These are phyloP conservation scores for Gadus macrocephalus DNA, from an alignment of 2,113 vertebrate genomes.

Conservation along the genomic window DNA sequence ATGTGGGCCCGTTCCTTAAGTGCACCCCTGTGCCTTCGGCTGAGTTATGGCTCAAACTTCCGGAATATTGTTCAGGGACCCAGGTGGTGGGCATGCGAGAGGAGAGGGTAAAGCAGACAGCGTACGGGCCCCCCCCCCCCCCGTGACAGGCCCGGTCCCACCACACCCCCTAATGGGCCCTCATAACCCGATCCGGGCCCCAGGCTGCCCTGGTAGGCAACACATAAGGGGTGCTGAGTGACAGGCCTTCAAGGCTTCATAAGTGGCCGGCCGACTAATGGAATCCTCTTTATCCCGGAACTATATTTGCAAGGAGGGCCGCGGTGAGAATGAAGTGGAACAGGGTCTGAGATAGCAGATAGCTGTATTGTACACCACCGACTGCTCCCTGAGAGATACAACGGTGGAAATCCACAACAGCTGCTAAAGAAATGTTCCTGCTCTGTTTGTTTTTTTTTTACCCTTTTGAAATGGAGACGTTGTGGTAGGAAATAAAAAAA, in stretches of 20 bases:
- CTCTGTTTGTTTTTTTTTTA: too few relatives aligned
- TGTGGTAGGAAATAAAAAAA: too few relatives aligned
- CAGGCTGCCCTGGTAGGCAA: slow-evolving; percentile 61
- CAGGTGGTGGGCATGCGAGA: slow-evolving; percentile 66
- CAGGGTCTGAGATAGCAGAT: slow-evolving; percentile 54
- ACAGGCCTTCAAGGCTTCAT: slow-evolving; percentile 63
- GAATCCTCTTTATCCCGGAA: slow-evolving; percentile 70
- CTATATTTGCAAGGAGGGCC: slow-evolving; percentile 69
- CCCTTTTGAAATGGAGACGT: too few relatives aligned
- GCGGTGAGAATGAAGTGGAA: slow-evolving; percentile 65
- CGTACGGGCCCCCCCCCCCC: slow-evolving; percentile 14
- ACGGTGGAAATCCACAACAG: slow-evolving; percentile 24
- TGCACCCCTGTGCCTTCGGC: slow-evolving; percentile 64
- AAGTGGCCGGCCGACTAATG: slow-evolving; percentile 73
- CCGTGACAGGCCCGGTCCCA: not conserved
- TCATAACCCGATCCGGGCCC: slow-evolving; percentile 58
- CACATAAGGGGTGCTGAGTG: slow-evolving; percentile 69
- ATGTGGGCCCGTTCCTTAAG: slow-evolving; percentile 62
- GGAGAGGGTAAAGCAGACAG: slow-evolving; percentile 38
- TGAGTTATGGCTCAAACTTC: slow-evolving; percentile 63
- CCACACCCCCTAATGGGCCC: slow-evolving; percentile 46
- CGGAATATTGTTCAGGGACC: slow-evolving; percentile 63
- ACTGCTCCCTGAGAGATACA: too few relatives aligned
- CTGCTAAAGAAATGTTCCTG: slow-evolving; percentile 4
- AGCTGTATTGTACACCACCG: slow-evolving; percentile 11